These are phyloP conservation scores for Acestrorhynchus altus DNA, from an alignment of 2,797 vertebrate genomes.

Conservation along the genomic window DNA sequence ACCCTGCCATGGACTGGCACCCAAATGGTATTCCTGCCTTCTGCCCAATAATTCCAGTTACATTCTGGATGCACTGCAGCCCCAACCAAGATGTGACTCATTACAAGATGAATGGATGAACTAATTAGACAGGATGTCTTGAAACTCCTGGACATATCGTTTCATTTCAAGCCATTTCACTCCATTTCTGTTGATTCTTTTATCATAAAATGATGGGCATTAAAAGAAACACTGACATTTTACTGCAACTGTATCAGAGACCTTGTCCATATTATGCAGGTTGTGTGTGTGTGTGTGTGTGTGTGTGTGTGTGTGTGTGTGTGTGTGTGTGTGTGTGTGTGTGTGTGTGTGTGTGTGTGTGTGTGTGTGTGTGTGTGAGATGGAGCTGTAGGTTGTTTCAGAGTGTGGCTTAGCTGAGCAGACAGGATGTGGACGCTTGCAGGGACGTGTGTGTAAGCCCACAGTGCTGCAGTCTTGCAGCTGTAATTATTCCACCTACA, in stretches of 20 bases:
- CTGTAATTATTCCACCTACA: slow-evolving; percentile 34
- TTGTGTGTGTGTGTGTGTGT: too few species aligned
- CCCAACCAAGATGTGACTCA: too few species aligned
- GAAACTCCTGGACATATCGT: not conserved
- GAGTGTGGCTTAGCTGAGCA: slow-evolving; percentile 3
- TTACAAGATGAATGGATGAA: too few species aligned
- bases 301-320: not conserved
- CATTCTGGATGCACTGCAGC: too few species aligned
- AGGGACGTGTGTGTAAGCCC: slow-evolving; percentile 12
- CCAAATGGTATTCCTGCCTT: too few species aligned
- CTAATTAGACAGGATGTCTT: not conserved
- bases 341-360: too few species aligned
- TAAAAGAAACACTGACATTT: too few species aligned
- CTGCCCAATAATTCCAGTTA: too few species aligned
- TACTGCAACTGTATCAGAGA: too few species aligned
- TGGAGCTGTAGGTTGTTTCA: not conserved
- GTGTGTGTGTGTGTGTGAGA: not conserved
- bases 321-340: slow-evolving; percentile 3
- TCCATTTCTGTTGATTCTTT: not conserved
- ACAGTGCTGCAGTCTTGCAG: slow-evolving; percentile 26
- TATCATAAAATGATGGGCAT: not conserved
- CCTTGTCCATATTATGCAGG: too few species aligned
- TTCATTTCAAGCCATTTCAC: not conserved
- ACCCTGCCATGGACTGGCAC: too few species aligned
- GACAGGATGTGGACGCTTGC: not conserved